These are phyloP conservation scores for Pangasius krempfi DNA, from an alignment of 2,797 vertebrate species.

Conservation along the genomic window DNA sequence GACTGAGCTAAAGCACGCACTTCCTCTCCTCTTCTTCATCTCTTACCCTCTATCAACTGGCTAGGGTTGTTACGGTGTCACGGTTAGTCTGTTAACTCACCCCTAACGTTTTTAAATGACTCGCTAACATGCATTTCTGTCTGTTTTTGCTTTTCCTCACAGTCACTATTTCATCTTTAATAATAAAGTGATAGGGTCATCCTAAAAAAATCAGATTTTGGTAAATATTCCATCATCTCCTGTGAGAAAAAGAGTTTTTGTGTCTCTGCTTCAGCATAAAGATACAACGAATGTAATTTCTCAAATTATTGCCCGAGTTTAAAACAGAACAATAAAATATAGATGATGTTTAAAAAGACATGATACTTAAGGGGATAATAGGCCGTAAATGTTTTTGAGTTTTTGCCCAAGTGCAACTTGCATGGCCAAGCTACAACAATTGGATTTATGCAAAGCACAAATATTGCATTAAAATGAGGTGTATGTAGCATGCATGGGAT, in stretches of 20 bases:
- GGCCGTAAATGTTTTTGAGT: background rate
- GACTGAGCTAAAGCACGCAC: slow-evolving; percentile 47
- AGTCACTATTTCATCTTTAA: background rate
- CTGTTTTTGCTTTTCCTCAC: background rate
- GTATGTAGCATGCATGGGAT: background rate
- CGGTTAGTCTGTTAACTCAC: background rate
- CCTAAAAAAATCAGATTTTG: background rate
- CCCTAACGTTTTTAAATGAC: background rate
- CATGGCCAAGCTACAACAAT: no score
- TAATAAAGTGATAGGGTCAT: background rate
- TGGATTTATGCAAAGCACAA: background rate
- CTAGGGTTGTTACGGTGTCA: background rate
- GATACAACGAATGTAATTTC: no score
- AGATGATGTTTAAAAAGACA: background rate
- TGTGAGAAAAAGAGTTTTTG: background rate
- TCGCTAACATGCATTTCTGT: background rate
- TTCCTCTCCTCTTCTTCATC: slow-evolving; percentile 43
- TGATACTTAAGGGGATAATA: background rate
- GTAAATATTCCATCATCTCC: background rate
- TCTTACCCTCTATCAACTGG: background rate
- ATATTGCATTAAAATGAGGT: background rate
- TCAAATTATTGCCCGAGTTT: background rate
- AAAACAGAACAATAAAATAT: background rate
- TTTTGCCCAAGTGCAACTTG: background rate
- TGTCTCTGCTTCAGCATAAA: background rate